Conservation (phyloP, 1,140 invertebrate species). For the Vollenhovia emeryi region DNA sequence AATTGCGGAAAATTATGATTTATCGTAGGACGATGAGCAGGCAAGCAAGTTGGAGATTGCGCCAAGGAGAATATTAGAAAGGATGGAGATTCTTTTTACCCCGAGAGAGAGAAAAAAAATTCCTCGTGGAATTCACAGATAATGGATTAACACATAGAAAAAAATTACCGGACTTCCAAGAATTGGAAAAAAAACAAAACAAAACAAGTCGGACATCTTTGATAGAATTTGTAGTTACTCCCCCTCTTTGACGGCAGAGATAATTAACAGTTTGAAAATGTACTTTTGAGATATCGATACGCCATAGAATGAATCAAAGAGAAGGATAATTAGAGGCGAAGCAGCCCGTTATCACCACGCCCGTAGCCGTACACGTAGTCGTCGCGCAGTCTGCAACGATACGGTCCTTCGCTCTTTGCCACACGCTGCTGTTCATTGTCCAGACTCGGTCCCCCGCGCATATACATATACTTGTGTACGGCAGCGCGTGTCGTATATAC, state of each 20-base stretch:
- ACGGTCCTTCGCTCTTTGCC: constrained; percentile 47
- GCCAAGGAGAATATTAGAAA: neutral
- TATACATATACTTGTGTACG: neutral
- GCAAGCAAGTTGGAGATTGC: neutral
- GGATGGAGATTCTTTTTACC: neutral
- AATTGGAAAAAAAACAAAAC: neutral
- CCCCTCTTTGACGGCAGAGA: neutral
- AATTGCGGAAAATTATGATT: constrained; percentile 36
- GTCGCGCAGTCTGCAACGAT: constrained; percentile 72
- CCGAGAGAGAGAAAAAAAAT: neutral
- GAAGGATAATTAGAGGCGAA: neutral
- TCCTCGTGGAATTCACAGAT: neutral
- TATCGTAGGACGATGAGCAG: constrained; percentile 4
- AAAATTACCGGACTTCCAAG: no score
- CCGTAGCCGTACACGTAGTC: constrained; percentile 34
- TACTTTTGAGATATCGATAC: neutral
- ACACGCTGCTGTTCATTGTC: constrained; percentile 51
- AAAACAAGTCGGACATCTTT: neutral
- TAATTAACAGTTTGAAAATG: neutral
- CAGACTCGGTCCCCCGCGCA: constrained; percentile 16
- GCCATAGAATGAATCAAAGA: neutral
- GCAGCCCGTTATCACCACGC: constrained; percentile 29
- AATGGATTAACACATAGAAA: neutral
- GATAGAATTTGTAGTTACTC: neutral
- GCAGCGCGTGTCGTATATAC: neutral